Evolutionary conservation across 2,113 vertebrate species (phyloP).

Genomic region (Scomber japonicus): DNA sequence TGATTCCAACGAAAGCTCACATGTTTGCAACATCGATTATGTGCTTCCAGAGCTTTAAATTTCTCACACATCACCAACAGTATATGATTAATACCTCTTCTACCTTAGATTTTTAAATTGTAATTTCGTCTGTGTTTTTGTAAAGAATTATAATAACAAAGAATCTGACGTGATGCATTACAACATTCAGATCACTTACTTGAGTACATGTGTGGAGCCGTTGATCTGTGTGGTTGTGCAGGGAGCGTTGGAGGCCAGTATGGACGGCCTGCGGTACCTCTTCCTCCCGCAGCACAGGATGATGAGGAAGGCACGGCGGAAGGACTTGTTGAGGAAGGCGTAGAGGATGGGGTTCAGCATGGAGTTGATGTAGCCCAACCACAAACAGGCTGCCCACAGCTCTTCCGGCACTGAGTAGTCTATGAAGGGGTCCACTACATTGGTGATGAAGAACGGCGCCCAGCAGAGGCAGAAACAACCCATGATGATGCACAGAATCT

Average conservation of each 20-base stretch:
- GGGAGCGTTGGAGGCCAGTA: conserved; percentile 88
- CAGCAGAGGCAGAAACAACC: conserved; percentile 99
- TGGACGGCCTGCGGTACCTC: conserved; percentile 92
- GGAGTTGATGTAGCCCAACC: conserved; percentile 99
- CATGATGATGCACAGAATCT: conserved; percentile 99
- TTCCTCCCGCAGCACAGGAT: conserved; percentile 97
- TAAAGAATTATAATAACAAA: no score
- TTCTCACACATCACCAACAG: no score
- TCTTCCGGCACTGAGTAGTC: conserved; percentile 92
- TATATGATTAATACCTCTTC: no score
- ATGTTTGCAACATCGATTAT: no score
- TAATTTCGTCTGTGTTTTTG: no score
- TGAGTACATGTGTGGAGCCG: conserved; percentile 95
- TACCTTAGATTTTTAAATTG: no score
- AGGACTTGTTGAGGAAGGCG: conserved; percentile 99
- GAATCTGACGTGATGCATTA: no score
- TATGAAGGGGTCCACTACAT: conserved; percentile 97
- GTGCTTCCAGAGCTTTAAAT: no score
- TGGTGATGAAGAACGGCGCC: conserved; percentile 98
- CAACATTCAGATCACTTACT: conserved; percentile 80
- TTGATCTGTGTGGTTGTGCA: conserved; percentile 96
- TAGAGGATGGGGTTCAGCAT: conserved; percentile 99
- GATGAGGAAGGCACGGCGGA: conserved; percentile 99
- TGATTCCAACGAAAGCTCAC: no score
- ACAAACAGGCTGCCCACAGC: conserved; percentile 96